Evolutionary conservation across 2,113 vertebrate genomes (phyloP).

Genomic region (Tragelaphus strepsiceros): DNA sequence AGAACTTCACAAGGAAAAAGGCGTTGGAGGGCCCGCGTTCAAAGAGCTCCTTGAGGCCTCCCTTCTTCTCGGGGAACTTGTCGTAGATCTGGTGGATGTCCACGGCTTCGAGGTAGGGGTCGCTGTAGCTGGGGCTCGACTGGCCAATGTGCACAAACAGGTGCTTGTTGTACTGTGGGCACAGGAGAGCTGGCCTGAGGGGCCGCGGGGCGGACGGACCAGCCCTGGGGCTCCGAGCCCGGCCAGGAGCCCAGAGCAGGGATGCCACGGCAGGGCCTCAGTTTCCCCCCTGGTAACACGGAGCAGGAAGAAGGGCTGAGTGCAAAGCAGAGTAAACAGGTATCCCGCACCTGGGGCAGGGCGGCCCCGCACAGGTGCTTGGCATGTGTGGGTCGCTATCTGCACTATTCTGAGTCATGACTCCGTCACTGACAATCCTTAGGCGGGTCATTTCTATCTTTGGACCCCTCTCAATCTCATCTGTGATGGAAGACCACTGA

Average conservation of each 20-base stretch:
- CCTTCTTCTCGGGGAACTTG: conserved; percentile 96
- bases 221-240: neutral
- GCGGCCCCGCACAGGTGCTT: neutral
- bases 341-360: rapidly evolving
- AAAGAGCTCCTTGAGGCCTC: conserved; percentile 93
- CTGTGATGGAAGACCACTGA: neutral
- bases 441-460: neutral
- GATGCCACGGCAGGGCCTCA: neutral
- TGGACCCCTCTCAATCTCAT: neutral
- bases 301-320: neutral
- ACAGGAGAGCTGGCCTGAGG: neutral
- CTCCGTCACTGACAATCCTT: neutral
- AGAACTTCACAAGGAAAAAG: conserved; percentile 96
- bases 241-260: neutral
- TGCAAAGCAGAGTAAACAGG: neutral
- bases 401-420: neutral
- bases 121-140: conserved; percentile 90
- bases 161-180: conserved; percentile 92
- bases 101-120: conserved; percentile 92
- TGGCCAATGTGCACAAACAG: conserved; percentile 94
- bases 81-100: conserved; percentile 95
- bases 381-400: too few relatives aligned
- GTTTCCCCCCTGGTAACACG: neutral
- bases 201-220: neutral
- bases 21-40: conserved; percentile 91